These are phyloP conservation scores for Strix uralensis DNA, from an alignment of 2,113 vertebrate genomes.

Conservation along the genomic window DNA sequence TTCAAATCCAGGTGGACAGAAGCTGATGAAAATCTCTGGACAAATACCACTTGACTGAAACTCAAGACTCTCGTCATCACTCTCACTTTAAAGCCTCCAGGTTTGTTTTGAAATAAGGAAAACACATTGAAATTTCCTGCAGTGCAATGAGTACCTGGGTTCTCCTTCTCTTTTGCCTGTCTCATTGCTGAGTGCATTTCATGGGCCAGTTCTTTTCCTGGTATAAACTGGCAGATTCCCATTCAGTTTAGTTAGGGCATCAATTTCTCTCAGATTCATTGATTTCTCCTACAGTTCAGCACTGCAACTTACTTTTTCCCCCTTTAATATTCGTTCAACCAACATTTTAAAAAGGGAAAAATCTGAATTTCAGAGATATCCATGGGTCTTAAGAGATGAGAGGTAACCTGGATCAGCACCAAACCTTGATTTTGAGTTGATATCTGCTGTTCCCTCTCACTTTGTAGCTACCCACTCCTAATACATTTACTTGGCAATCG, in stretches of 20 bases:
- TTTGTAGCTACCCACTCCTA: not conserved
- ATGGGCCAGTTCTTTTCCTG: not conserved
- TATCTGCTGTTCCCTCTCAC: not conserved
- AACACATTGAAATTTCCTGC: not conserved
- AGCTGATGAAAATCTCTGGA: not conserved
- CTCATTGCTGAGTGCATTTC: not conserved
- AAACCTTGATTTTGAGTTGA: not conserved
- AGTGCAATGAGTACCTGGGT: not conserved
- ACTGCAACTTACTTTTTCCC: not conserved
- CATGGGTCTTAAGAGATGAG: not conserved
- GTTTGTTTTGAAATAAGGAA: not conserved
- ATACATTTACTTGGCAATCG: not conserved
- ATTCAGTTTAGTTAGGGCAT: not conserved
- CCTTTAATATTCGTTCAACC: not conserved
- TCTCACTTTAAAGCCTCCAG: not conserved
- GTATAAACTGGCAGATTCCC: not conserved
- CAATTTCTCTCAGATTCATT: not conserved
- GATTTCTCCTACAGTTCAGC: not conserved
- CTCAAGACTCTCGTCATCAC: not conserved
- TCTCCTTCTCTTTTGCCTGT: not conserved
- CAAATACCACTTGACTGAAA: not conserved
- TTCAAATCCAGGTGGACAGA: not conserved
- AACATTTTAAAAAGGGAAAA: not conserved
- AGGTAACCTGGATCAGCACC: not conserved
- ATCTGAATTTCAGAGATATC: not conserved